These are phyloP conservation scores for Ligdia adustata DNA, from an alignment of 2,888 invertebrate species.

Conservation along the genomic window DNA sequence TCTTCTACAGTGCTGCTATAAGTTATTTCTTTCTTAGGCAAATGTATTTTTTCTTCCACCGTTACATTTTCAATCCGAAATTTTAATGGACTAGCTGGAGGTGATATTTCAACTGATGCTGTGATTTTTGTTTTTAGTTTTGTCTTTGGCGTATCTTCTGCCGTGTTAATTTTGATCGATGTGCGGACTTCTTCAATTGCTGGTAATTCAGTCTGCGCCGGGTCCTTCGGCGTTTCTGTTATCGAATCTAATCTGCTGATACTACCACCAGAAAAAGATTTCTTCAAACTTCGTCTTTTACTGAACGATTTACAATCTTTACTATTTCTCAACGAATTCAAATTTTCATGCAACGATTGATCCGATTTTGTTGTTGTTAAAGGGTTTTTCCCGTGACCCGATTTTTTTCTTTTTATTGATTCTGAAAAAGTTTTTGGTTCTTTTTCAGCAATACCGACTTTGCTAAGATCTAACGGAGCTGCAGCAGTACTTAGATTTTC, in stretches of 20 bases:
- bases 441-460: conserved; percentile 60
- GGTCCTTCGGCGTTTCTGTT: conserved; percentile 69
- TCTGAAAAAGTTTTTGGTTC: conserved; percentile 37
- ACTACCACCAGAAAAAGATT: conserved; percentile 72
- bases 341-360: conserved; percentile 66
- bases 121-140: conserved; percentile 83
- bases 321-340: conserved; percentile 52
- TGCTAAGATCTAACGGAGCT: conserved; percentile 70
- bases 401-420: conserved; percentile 45
- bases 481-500: conserved; percentile 77
- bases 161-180: conserved; percentile 47
- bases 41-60: conserved; percentile 81
- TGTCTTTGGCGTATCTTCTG: conserved; percentile 52
- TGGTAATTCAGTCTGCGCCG: conserved; percentile 54
- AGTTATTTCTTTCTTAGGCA: conserved; percentile 66
- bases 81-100: conserved; percentile 75
- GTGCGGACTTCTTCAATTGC: conserved; percentile 74
- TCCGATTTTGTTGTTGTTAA: conserved; percentile 76
- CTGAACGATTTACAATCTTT: conserved; percentile 39
- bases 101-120: conserved; percentile 77
- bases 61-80: conserved; percentile 82
- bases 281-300: conserved; percentile 70
- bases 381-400: conserved; percentile 48
- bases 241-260: conserved; percentile 75
- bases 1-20: conserved; percentile 63